Evolutionary conservation across 1,140 invertebrate genomes (phyloP).

Genomic region (Periplaneta americana): DNA sequence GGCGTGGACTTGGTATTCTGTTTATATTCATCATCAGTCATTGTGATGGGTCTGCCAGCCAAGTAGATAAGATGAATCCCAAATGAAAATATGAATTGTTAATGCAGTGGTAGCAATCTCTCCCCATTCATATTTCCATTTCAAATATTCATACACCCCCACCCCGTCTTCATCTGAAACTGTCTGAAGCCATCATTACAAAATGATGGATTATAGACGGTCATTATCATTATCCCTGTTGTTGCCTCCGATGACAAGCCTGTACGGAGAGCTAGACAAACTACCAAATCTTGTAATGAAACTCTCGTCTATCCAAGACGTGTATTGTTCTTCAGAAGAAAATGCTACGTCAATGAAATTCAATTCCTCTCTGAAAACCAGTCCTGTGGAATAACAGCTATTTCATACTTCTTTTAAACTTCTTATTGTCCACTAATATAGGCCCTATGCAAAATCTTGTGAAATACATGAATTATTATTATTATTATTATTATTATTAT

Average conservation of each 20-base stretch:
- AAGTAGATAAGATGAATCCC: background rate
- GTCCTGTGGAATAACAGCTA: no score
- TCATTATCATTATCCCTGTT: background rate
- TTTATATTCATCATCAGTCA: background rate
- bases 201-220: background rate
- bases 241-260: background rate
- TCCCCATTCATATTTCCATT: background rate
- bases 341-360: no score
- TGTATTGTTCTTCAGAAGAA: no score
- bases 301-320: background rate
- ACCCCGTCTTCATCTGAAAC: background rate
- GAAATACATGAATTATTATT: no score
- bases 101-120: background rate
- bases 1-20: background rate
- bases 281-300: background rate
- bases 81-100: background rate
- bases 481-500: no score
- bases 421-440: no score
- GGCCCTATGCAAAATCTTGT: no score
- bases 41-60: background rate
- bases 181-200: background rate
- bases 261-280: background rate
- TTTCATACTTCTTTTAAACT: no score
- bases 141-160: background rate
- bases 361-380: no score